Evolutionary conservation across 1,140 invertebrate species (phyloP), one percentile per base, ranked within the genome.

Genomic region (Trypoxylus dichotomus): DNA sequence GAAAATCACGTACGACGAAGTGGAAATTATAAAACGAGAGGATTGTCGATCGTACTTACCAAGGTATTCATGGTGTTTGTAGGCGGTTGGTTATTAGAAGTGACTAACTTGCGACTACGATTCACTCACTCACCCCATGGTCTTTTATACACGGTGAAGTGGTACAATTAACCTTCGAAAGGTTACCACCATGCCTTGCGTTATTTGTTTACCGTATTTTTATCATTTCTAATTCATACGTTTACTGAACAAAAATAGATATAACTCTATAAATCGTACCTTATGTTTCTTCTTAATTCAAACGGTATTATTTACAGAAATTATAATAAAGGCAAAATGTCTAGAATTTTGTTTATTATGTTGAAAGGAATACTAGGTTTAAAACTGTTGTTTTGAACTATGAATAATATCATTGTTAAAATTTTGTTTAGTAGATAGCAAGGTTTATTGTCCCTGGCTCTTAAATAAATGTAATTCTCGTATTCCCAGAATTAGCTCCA

Each of bases 111-210:
- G 60, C 27, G 13, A 74, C 72, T 74, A 74, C 19, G 72, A 37
- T 43, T 19, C 29, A 41, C 1, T 7, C 32, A 37, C 15, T 37
- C 72, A 74, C 72, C 72, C 72, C 72, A 19, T 41, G 27, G 8
- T 41, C 32, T 74, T 74, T 74, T 68, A 68, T 68, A 74, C 41
- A 74, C 41, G 13, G 21, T 11, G 8, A 42, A 43, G 41, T 41
- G 72, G n/a, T 13, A 42, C 29, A 74, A 74, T 74, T 74, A 74
- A 74, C 72, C 72, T 74, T 74, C 72, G 72, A 41, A 37, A 68
- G 60, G 60, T 68, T 68, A 29, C 21, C 15, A 21, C 27, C 27
- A 27, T 68, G 24, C 60, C 8, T 68, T 68, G 15, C 60, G 24
- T 25, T 68, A 5, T 37, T 5, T 8, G 21, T 68, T 29, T 1